Evolutionary conservation across 2,113 vertebrate genomes (phyloP).

Genomic region (Sterna hirundo): DNA sequence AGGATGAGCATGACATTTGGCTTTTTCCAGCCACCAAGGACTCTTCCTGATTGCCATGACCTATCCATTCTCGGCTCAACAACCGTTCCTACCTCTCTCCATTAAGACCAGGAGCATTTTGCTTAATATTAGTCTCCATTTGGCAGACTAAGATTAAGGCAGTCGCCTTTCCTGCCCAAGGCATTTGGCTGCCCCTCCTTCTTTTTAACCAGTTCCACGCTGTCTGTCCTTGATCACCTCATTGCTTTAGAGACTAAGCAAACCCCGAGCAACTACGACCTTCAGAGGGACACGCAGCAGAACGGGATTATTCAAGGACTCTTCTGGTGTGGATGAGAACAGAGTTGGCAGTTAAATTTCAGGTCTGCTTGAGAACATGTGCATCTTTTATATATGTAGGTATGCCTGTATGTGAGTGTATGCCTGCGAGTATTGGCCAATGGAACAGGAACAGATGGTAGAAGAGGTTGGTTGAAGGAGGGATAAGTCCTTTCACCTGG

Average conservation of each 20-base stretch:
- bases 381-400: background rate
- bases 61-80: background rate
- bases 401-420: background rate
- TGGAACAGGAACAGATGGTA: background rate
- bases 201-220: background rate
- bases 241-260: background rate
- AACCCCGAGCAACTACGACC: background rate
- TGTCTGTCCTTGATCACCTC: background rate
- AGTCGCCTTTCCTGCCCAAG: background rate
- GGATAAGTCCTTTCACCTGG: background rate
- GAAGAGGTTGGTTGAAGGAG: background rate
- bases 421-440: background rate
- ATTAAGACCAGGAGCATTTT: background rate
- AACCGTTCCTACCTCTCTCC: background rate
- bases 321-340: background rate
- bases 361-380: background rate
- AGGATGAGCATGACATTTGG: background rate
- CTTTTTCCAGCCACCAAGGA: background rate
- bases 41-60: background rate
- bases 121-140: background rate
- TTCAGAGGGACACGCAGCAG: background rate
- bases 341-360: background rate
- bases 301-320: background rate
- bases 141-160: background rate
- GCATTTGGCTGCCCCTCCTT: background rate